These are phyloP conservation scores for Chouioia cunea DNA, from an alignment of 2,888 invertebrate species.

Conservation along the genomic window DNA sequence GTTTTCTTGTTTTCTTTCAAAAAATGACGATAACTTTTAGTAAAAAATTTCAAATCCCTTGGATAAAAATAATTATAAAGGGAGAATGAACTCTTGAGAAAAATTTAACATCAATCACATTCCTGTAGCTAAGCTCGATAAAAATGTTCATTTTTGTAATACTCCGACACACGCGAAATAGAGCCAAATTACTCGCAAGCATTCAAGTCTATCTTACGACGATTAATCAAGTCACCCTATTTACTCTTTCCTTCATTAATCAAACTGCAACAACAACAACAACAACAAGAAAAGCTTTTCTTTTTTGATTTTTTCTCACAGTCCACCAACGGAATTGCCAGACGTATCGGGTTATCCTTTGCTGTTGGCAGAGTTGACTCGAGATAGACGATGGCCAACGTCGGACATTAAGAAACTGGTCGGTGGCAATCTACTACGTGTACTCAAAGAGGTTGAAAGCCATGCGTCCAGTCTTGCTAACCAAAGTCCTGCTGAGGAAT, in stretches of 20 bases:
- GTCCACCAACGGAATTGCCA: conserved; percentile 71
- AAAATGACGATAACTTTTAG: too few relatives aligned
- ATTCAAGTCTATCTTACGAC: too few relatives aligned
- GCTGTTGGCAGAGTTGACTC: conserved; percentile 74
- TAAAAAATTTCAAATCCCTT: too few relatives aligned
- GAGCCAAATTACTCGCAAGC: too few relatives aligned
- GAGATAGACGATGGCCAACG: conserved; percentile 73
- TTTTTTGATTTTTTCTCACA: conserved; percentile 51
- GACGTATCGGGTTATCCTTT: conserved; percentile 74
- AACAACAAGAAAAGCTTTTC: not conserved
- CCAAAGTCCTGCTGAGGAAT: conserved; percentile 71
- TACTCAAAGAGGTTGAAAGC: conserved; percentile 71
- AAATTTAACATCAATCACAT: too few relatives aligned
- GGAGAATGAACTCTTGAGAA: too few relatives aligned
- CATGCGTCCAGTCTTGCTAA: conserved; percentile 62
- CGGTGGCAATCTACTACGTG: conserved; percentile 73
- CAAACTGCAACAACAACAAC: not conserved
- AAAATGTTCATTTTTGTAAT: too few relatives aligned
- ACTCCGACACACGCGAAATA: too few relatives aligned
- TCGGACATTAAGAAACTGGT: conserved; percentile 74
- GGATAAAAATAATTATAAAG: too few relatives aligned
- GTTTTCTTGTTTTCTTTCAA: too few relatives aligned
- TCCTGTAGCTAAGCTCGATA: too few relatives aligned
- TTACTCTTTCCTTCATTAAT: not conserved
- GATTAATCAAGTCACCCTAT: not conserved